Base-by-base conservation (phyloP, 1,140 invertebrate species). In the Heliconius melpomene region DNA sequence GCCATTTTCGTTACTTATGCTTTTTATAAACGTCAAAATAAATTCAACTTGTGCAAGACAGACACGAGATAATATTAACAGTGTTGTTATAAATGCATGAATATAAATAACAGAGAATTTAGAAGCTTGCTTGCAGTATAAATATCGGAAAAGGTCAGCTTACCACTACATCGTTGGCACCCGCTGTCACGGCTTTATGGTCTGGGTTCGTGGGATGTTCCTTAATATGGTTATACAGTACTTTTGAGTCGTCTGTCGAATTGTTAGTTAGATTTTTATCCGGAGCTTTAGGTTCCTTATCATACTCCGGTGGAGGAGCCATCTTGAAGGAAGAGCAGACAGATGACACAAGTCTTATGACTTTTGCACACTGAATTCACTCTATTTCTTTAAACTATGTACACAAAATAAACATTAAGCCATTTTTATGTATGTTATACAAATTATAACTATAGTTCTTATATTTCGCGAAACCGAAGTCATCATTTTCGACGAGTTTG, bases 271-370 rank as follows among this genome's bases (percentile, higher is more conserved):
- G 89, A 90, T 83, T 95, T 95, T 96, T 96, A 94, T 96, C 96
- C 86, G 96, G 96, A 83, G 96, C 95, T 93, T 96, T 96, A 72
- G 96, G 96, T 94, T 96, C 95, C 94, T 96, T 96, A 94, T 96
- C 95, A 94, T 96, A 95, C 90, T 96, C 96, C 91, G 96, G 96
- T 94, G 96, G 95, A 95, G 96, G 96, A 95, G 96, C 96, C 96
- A 97, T 96, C 93, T 96, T 96, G 94, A 95, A 93, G 89, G 95
- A 94, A 94, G 89, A 92, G 90, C 89, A 94, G 90, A 94, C 92
- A 94, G 93, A 94, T 94, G 93, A 94, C 92, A 94, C 94, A 94
- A 94, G 92, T 95, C 94, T 91, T 94, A 93, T 91, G 94, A 94
- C 94, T 94, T 91, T 91, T 88, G 82, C 86, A 91, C 90, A 91